Base-by-base conservation (phyloP, 2,797 vertebrate genomes). In the Poecilia gillii region DNA sequence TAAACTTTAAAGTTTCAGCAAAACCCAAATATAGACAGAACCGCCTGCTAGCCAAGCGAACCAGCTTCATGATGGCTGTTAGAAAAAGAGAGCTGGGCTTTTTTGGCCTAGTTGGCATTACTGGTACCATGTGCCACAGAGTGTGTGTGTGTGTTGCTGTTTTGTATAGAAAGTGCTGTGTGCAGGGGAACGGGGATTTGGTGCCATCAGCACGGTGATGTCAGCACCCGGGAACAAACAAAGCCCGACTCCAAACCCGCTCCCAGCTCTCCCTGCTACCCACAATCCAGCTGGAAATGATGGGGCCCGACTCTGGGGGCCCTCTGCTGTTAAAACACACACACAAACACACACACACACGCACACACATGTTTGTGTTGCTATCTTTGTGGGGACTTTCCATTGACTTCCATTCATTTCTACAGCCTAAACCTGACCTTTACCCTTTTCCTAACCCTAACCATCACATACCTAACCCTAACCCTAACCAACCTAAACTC, bases 91-190 rank as follows among this genome's bases (percentile, higher is more conserved):
- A 79, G 78, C 64, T 77, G 82, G 80, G 85, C 76, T 80, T 91
- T 96, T 96, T 97, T 94, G 96, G 94, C 94, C 94, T 96, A 93
- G 95, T 95, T 95, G 93, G 95, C 95, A 95, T 96, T 96, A 95
- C 94, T 96, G 93, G 94, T 72, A 84, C 47, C 71, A 43, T 83
- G 82, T 82, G 79, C 81, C 49, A 72, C 86, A 51, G 75, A 72
- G 41, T 78, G 89, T 94, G 93, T 95, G 93, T 75, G 91, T 94
- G 93, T 95, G 94, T 93, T 94, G 91, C 90, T 89, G 94, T 96
- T 96, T 97, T 96, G 95, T 98, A 97, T 97, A 90, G 96, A 97
- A 97, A 97, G 95, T 96, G 96, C 95, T 96, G 96, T 91, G 93
- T 93, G 96, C 94, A 94, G 95, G 95, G 94, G 95, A 96, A 97